These are phyloP conservation scores for Alca torda DNA, from an alignment of 2,797 vertebrate species.

Conservation along the genomic window DNA sequence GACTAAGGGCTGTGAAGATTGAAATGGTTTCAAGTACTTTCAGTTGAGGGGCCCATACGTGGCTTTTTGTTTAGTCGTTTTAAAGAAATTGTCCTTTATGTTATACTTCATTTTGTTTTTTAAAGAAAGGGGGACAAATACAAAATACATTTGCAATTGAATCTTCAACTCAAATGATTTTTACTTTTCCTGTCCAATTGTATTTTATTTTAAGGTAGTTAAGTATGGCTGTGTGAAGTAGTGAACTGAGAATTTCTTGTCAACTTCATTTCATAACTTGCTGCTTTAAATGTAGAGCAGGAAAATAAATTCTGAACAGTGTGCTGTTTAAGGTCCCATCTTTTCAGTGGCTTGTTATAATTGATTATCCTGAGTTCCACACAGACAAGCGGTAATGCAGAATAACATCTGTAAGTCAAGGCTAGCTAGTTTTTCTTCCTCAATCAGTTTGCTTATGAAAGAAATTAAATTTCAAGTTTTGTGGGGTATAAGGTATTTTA, in stretches of 20 bases:
- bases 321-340: not conserved
- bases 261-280: not conserved
- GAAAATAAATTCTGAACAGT: not conserved
- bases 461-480: not conserved
- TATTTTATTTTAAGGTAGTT: not conserved
- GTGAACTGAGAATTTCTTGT: not conserved
- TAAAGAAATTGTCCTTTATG: not conserved
- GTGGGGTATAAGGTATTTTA: not conserved
- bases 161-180: not conserved
- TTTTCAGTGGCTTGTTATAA: not conserved
- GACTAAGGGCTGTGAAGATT: not conserved
- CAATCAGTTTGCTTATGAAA: not conserved
- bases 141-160: not conserved
- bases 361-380: not conserved
- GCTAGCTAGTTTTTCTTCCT: not conserved
- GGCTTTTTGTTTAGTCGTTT: not conserved
- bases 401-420: not conserved
- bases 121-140: not conserved
- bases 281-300: not conserved
- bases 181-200: not conserved
- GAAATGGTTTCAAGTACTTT: not conserved
- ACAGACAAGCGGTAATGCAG: not conserved
- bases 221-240: not conserved
- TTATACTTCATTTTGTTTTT: not conserved
- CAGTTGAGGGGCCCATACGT: not conserved